A percentile compares a stretch with the other conserved stretches of the same genome.
These are phyloP conservation scores for Oplegnathus fasciatus DNA, from an alignment of 2,113 vertebrate genomes.

Conservation along the genomic window DNA sequence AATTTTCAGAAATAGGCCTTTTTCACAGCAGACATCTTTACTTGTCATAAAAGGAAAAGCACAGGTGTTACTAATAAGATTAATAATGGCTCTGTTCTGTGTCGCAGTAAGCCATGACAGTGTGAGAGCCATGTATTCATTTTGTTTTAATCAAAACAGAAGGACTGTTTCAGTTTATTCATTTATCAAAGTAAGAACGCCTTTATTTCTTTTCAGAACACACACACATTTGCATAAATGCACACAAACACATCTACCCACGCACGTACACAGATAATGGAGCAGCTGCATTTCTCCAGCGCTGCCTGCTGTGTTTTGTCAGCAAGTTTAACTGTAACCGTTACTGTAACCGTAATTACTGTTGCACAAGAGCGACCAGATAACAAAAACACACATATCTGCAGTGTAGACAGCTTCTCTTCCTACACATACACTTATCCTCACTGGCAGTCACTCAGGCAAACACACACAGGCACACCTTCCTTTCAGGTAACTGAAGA, in stretches of 20 bases:
- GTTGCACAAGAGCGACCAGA: constrained; percentile 69
- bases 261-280: constrained; percentile 52
- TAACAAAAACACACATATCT: constrained; percentile 56
- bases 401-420: constrained; percentile 41
- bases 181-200: neutral
- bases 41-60: neutral
- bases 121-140: too few species aligned
- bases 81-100: neutral
- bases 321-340: constrained; percentile 71
- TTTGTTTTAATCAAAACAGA: neutral
- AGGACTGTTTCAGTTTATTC: neutral
- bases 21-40: neutral
- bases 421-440: constrained; percentile 30
- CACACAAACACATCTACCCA: constrained; percentile 37
- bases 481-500: constrained; percentile 59
- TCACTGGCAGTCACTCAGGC: constrained; percentile 25
- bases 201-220: constrained; percentile 20
- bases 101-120: neutral
- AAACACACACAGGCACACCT: constrained; percentile 59
- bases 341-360: constrained; percentile 70
- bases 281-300: constrained; percentile 78
- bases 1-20: neutral
- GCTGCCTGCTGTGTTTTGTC: constrained; percentile 73
- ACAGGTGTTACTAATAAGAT: neutral
- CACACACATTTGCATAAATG: constrained; percentile 42